Conservation (phyloP, 2,797 vertebrate genomes). For the Trichosurus vulpecula region DNA sequence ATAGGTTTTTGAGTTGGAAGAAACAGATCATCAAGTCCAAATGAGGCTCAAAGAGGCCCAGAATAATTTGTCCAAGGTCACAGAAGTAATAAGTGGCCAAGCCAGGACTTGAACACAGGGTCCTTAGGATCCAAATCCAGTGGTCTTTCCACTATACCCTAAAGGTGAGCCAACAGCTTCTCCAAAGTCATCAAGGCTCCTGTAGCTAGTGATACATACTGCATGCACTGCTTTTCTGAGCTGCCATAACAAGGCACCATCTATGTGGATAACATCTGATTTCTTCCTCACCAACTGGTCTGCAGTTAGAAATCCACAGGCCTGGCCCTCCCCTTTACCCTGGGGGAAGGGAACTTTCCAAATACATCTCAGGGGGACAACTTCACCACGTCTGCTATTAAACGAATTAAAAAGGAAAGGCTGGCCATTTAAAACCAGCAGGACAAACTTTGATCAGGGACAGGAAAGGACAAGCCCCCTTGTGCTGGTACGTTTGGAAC, state of each 20-base stretch:
- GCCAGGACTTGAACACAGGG: background rate
- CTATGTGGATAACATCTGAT: conserved; percentile 14
- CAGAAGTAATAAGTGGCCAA: background rate
- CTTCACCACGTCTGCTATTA: conserved; percentile 37
- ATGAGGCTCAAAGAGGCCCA: background rate
- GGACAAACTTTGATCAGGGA: conserved; percentile 3
- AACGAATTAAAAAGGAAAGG: conserved; percentile 11
- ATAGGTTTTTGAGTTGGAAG: background rate
- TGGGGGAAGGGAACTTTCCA: conserved; percentile 18
- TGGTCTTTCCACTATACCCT: background rate
- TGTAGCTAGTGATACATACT: background rate
- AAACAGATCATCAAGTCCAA: background rate
- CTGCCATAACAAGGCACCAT: conserved; percentile 1
- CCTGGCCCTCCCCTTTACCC: background rate
- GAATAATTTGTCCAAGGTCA: background rate
- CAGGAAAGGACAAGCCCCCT: conserved; percentile 10
- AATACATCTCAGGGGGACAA: conserved; percentile 4
- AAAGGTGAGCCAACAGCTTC: background rate
- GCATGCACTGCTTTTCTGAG: conserved; percentile 18
- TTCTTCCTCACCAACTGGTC: conserved; percentile 50
- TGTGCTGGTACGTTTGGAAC: conserved; percentile 38
- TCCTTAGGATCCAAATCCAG: background rate
- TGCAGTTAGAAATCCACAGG: conserved; percentile 48
- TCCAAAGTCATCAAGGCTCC: background rate
- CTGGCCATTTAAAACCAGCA: conserved; percentile 2